These are phyloP conservation scores for Allygus modestus DNA, from an alignment of 2,888 invertebrate genomes.

Conservation along the genomic window DNA sequence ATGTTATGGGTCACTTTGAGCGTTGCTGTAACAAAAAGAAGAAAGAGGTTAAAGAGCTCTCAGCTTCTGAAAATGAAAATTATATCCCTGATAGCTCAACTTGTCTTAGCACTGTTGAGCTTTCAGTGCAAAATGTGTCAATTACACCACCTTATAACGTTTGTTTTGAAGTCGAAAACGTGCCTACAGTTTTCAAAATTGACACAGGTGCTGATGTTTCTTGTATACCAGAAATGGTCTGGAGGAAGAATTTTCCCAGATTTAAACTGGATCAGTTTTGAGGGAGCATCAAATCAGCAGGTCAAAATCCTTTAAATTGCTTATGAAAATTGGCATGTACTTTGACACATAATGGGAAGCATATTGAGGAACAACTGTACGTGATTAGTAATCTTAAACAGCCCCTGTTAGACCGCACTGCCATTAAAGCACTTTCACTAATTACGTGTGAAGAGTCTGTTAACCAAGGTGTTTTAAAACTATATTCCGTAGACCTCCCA, in stretches of 20 bases:
- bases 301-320: neutral
- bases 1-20: neutral
- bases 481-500: neutral
- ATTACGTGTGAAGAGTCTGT: neutral
- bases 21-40: constrained; percentile 32
- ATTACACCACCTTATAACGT: constrained; percentile 78
- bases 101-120: neutral
- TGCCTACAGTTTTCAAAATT: constrained; percentile 29
- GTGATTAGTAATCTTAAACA: neutral
- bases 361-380: neutral
- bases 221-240: neutral
- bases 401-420: neutral
- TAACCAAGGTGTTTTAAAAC: neutral
- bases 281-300: neutral
- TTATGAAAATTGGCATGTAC: neutral
- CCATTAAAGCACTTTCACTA: neutral
- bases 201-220: constrained; percentile 39
- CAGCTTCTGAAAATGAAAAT: neutral
- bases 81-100: neutral
- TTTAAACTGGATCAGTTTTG: neutral
- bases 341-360: neutral
- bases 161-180: constrained; percentile 74
- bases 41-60: constrained; percentile 8
- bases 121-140: neutral
- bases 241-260: neutral